Conservation (phyloP, 2,113 vertebrate genomes). For the Paracanthobrama guichenoti region DNA sequence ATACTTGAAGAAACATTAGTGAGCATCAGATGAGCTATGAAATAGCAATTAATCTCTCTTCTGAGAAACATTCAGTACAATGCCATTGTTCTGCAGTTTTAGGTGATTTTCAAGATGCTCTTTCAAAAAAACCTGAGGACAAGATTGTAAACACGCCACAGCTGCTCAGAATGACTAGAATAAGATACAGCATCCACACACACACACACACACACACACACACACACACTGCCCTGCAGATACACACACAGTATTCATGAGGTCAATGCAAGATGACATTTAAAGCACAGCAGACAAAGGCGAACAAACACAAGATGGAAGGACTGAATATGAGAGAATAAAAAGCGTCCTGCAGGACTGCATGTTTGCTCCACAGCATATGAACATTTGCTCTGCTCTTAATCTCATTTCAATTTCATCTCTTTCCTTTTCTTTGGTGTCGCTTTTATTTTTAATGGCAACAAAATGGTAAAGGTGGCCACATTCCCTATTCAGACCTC, state of each 20-base stretch:
- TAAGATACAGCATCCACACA: background rate
- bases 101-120: background rate
- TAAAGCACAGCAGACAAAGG: conserved; percentile 29
- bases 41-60: background rate
- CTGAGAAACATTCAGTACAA: background rate
- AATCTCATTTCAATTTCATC: background rate
- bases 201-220: background rate
- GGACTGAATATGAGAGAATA: background rate
- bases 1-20: background rate
- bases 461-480: conserved; percentile 68
- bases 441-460: conserved; percentile 39
- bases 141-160: conserved; percentile 11
- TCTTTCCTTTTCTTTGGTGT: background rate
- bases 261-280: conserved; percentile 30
- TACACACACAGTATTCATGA: conserved; percentile 31
- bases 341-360: background rate
- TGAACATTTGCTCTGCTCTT: background rate
- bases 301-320: background rate
- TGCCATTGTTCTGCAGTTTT: background rate
- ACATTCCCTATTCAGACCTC: conserved; percentile 83
- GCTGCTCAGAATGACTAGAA: conserved; percentile 10
- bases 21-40: background rate
- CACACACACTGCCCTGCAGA: background rate
- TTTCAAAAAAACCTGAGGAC: background rate
- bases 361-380: background rate